Evolutionary conservation across 2,797 vertebrate genomes (phyloP).

Genomic region (Fistularia commersonii): DNA sequence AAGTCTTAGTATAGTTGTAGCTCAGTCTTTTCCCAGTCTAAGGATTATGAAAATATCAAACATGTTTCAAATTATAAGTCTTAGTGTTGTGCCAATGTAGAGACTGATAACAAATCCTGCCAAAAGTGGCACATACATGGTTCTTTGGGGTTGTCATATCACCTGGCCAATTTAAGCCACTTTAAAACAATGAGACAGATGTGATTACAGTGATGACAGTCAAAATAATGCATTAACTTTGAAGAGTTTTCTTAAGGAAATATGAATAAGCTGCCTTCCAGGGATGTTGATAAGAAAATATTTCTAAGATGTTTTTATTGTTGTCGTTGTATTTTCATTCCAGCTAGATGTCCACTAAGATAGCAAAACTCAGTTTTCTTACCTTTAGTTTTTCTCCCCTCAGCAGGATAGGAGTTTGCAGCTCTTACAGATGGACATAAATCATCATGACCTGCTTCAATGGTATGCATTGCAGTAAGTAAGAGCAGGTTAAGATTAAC

Average conservation of each 20-base stretch:
- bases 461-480: background rate
- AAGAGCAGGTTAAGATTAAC: background rate
- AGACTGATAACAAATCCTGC: constrained; percentile 50
- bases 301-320: constrained; percentile 44
- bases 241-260: too few species aligned
- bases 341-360: constrained; percentile 20
- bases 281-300: constrained; percentile 42
- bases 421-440: constrained; percentile 36
- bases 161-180: constrained; percentile 34
- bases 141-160: constrained; percentile 53
- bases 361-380: constrained; percentile 13
- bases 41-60: too few species aligned
- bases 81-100: too few species aligned
- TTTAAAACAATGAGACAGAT: constrained; percentile 47
- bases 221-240: too few species aligned
- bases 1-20: too few species aligned
- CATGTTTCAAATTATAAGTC: too few species aligned
- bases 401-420: constrained; percentile 27
- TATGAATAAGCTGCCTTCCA: too few species aligned
- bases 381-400: constrained; percentile 10
- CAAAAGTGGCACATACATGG: constrained; percentile 37
- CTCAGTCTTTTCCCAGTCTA: too few species aligned
- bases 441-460: constrained; percentile 55
- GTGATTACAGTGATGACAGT: constrained; percentile 24
- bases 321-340: constrained; percentile 44